These are phyloP conservation scores for Nesoenas mayeri DNA, from an alignment of 2,113 vertebrate genomes.

Conservation along the genomic window DNA sequence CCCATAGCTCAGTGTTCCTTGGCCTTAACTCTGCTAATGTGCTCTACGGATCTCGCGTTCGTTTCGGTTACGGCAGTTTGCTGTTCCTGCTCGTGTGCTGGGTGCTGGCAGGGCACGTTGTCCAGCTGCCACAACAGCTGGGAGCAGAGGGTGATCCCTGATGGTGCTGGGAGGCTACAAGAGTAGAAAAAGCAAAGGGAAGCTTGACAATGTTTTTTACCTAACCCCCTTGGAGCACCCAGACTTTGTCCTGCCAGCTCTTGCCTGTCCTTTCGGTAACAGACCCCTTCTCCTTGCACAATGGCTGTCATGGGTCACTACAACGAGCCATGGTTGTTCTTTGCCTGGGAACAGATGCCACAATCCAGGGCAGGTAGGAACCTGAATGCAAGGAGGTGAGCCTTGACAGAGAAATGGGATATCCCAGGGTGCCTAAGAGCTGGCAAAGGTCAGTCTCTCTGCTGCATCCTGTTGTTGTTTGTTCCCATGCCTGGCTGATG, in stretches of 20 bases:
- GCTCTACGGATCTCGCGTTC: fast-evolving
- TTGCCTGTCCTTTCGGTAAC: background rate
- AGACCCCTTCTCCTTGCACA: background rate
- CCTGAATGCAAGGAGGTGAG: background rate
- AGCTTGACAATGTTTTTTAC: background rate
- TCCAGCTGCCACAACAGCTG: background rate
- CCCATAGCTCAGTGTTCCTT: fast-evolving
- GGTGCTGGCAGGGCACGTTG: background rate
- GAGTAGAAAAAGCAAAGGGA: background rate
- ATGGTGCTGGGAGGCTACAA: background rate
- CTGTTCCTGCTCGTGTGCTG: background rate
- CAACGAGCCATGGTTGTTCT: background rate
- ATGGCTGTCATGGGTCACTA: background rate
- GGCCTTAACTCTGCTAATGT: background rate
- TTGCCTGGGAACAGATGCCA: background rate
- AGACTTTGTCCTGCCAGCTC: background rate
- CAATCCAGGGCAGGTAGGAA: background rate
- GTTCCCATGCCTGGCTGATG: background rate
- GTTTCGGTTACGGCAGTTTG: background rate
- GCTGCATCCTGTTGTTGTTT: background rate
- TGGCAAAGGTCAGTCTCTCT: background rate
- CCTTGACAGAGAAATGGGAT: background rate
- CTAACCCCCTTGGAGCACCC: background rate
- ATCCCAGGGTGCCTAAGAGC: background rate
- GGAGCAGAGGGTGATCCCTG: background rate